Conservation (phyloP, 2,888 invertebrate genomes). For the Metopia argyrocephala region DNA sequence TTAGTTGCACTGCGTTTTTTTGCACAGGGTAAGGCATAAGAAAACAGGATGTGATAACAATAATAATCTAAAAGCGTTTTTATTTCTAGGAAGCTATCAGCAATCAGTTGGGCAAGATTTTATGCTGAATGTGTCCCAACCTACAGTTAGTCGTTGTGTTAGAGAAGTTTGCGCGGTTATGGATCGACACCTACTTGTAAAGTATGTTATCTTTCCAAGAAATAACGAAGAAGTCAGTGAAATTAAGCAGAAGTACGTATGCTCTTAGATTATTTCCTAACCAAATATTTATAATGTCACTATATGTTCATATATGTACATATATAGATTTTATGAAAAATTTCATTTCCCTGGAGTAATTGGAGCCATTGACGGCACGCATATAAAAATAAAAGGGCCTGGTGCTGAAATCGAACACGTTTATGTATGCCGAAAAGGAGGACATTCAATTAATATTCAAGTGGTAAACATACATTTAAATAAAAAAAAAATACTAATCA, state of each 20-base stretch:
- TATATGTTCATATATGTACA: not conserved
- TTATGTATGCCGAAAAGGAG: too few species aligned
- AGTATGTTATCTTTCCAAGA: conserved; percentile 13
- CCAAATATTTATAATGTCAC: too few species aligned
- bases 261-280: not conserved
- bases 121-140: too few species aligned
- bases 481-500: conserved; percentile 1
- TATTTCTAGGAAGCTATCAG: conserved; percentile 19
- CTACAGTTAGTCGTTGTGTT: conserved; percentile 14
- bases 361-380: too few species aligned
- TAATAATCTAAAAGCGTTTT: too few species aligned
- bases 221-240: not conserved
- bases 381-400: conserved; percentile 32
- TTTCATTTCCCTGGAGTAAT: conserved; percentile 19
- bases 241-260: conserved; percentile 17
- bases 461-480: conserved; percentile 1
- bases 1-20: too few species aligned
- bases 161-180: not conserved
- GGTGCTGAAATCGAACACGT: too few species aligned
- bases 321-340: conserved; percentile 18
- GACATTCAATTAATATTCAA: conserved; percentile 36
- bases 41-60: too few species aligned
- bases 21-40: too few species aligned
- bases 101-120: too few species aligned
- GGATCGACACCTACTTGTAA: conserved; percentile 15